These are phyloP conservation scores for Oryzias dopingdopingensis DNA, from an alignment of 2,797 vertebrate species.

Conservation along the genomic window DNA sequence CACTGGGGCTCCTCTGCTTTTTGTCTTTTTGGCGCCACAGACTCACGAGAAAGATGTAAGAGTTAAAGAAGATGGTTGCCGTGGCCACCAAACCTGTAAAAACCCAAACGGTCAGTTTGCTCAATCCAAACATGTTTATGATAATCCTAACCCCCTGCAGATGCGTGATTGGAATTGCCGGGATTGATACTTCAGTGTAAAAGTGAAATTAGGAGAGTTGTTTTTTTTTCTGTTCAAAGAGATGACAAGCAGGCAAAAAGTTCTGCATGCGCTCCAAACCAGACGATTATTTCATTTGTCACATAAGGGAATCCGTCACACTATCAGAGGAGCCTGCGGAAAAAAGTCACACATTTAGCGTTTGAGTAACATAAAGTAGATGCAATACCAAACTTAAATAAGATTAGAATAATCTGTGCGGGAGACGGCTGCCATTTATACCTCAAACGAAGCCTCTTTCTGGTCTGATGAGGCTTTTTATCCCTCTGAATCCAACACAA, in stretches of 20 bases:
- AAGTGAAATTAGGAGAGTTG: conserved; percentile 9
- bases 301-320: conserved; percentile 41
- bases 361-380: conserved; percentile 27
- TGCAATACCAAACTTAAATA: conserved; percentile 7
- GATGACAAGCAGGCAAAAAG: conserved; percentile 32
- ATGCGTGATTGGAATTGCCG: conserved; percentile 7
- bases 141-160: conserved; percentile 8
- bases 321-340: conserved; percentile 31
- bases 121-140: conserved; percentile 26
- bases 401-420: conserved; percentile 13
- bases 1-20: conserved; percentile 67
- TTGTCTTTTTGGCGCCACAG: conserved; percentile 59
- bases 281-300: conserved; percentile 37
- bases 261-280: conserved; percentile 33
- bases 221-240: conserved; percentile 40
- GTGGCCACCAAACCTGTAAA: conserved; percentile 62
- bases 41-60: conserved; percentile 70
- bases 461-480: conserved; percentile 20
- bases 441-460: conserved; percentile 31
- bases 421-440: conserved; percentile 26
- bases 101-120: conserved; percentile 61
- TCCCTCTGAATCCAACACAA: conserved; percentile 20
- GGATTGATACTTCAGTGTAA: conserved; percentile 4
- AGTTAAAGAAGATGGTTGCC: conserved; percentile 72
- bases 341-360: conserved; percentile 45